Evolutionary conservation across 2,888 invertebrate species (phyloP).

Genomic region (Portevinia maculata): DNA sequence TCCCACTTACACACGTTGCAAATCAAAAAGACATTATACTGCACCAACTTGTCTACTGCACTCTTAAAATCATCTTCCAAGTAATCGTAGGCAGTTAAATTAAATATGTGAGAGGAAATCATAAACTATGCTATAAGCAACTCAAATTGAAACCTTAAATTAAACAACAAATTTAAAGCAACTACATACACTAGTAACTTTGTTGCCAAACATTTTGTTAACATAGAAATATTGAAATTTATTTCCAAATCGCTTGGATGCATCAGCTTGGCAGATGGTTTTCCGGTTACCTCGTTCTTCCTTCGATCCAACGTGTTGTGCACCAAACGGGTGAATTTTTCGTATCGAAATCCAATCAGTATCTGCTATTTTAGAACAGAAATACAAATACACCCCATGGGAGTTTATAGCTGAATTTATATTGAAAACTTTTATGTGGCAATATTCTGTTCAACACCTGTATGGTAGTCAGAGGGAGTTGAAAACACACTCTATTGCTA

Average conservation of each 20-base stretch:
- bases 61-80: no score
- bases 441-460: slow-evolving; percentile 30
- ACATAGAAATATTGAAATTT: neutral
- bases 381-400: neutral
- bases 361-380: neutral
- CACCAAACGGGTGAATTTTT: neutral
- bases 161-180: no score
- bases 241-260: neutral
- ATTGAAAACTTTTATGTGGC: slow-evolving; percentile 10
- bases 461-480: no score
- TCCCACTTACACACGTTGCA: no score
- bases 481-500: neutral
- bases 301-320: neutral
- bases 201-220: neutral
- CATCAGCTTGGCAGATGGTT: neutral
- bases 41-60: no score
- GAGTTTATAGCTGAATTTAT: no score
- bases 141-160: no score
- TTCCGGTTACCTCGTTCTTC: neutral
- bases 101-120: no score
- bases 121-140: no score
- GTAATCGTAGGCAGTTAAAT: no score
- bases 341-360: neutral
- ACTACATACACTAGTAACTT: neutral
- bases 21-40: no score